Percentiles rank a stretch among this genome's conserved stretches.
Evolutionary conservation across 2,888 invertebrate genomes (phyloP).

Genomic region (Noctua pronuba): DNA sequence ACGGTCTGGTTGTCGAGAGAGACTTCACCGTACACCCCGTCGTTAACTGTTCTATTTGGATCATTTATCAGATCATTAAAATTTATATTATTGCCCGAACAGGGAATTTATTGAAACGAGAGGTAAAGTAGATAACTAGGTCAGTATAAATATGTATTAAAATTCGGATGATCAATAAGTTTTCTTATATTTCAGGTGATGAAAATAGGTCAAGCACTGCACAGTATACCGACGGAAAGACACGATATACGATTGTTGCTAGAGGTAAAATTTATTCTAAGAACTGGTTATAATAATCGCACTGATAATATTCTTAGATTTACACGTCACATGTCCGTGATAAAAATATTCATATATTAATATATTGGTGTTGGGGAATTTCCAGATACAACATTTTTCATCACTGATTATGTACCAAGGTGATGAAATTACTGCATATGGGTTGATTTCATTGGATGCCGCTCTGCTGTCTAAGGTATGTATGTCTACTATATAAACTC

Average conservation of each 20-base stretch:
- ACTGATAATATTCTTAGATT: neutral
- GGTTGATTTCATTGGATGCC: constrained; percentile 81
- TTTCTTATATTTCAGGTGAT: constrained; percentile 71
- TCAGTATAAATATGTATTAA: neutral
- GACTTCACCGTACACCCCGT: constrained; percentile 74
- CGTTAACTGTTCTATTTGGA: constrained; percentile 82
- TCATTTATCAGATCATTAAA: constrained; percentile 82
- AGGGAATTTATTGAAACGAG: constrained; percentile 76
- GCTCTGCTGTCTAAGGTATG: constrained; percentile 79
- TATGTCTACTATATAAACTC: neutral
- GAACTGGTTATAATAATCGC: neutral
- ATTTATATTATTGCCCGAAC: constrained; percentile 77
- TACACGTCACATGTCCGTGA: neutral
- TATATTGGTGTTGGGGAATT: constrained; percentile 29
- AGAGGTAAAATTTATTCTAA: constrained; percentile 72
- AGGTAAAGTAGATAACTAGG: constrained; percentile 54
- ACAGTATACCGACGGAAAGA: constrained; percentile 78
- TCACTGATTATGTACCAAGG: constrained; percentile 77
- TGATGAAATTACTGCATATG: constrained; percentile 79
- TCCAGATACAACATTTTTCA: constrained; percentile 85
- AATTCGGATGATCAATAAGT: neutral
- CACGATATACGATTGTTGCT: constrained; percentile 76
- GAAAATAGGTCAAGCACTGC: constrained; percentile 77
- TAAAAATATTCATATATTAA: constrained; percentile 12
- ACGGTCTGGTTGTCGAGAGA: constrained; percentile 73